phyloP scores from a whole-genome alignment of 2,888 invertebrate genomes.

The Lacanobia wlatinum region DNA sequence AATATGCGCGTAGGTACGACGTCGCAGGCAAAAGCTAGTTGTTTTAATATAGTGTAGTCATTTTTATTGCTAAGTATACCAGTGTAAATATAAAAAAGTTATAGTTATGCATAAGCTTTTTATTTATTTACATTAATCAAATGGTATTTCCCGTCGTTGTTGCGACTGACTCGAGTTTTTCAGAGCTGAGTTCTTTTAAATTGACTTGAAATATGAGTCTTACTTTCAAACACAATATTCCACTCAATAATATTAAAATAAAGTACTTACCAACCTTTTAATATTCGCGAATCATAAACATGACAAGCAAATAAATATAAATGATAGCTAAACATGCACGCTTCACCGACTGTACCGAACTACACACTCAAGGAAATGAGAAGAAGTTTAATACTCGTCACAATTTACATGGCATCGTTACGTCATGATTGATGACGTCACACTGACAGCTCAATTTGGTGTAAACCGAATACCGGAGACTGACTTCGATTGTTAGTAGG shows the following conservation, averaged over 20 bases:
- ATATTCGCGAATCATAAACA: slow-evolving; percentile 4
- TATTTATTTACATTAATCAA: too few species aligned
- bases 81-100: too few species aligned
- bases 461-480: slow-evolving; percentile 75
- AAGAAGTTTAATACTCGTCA: slow-evolving; percentile 74
- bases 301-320: slow-evolving; percentile 58
- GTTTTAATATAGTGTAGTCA: too few species aligned
- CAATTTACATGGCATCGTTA: slow-evolving; percentile 84
- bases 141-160: too few species aligned
- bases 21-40: too few species aligned
- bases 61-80: too few species aligned
- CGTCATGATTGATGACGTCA: slow-evolving; percentile 78
- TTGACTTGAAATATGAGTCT: neutral
- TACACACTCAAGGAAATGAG: slow-evolving; percentile 77
- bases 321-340: slow-evolving; percentile 58
- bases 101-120: too few species aligned
- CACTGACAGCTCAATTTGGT: slow-evolving; percentile 82
- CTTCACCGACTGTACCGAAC: slow-evolving; percentile 55
- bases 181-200: neutral
- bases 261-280: neutral
- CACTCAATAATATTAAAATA: neutral
- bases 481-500: slow-evolving; percentile 71
- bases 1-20: too few species aligned
- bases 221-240: neutral
- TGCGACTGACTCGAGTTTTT: too few species aligned